phyloP scores from a whole-genome alignment of 2,888 invertebrate species.

The Patella ulyssiponensis region DNA sequence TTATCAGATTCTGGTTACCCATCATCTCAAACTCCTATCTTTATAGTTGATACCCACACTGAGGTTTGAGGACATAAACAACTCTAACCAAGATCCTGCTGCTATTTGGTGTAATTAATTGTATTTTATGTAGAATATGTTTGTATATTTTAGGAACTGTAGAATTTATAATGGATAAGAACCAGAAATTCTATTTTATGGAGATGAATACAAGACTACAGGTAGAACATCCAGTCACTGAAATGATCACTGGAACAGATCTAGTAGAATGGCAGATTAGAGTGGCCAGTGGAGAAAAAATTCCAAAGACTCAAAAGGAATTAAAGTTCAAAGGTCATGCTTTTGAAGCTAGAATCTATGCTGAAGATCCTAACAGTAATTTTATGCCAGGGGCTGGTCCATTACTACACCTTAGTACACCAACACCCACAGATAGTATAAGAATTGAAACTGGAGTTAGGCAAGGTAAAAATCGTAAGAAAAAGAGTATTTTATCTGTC shows the following conservation, averaged over 20 bases:
- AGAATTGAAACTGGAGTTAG: conserved; percentile 88
- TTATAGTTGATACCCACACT: not conserved
- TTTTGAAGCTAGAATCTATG: conserved; percentile 97
- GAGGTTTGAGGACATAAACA: no score
- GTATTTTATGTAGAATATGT: not conserved
- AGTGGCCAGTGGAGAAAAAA: conserved; percentile 87
- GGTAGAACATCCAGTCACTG: conserved; percentile 80
- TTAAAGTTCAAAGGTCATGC: conserved; percentile 87
- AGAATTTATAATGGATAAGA: conserved; percentile 93
- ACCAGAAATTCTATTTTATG: conserved; percentile 97
- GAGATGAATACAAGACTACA: conserved; percentile 96
- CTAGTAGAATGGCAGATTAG: conserved; percentile 95
- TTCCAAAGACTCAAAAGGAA: conserved; percentile 87
- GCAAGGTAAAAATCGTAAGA: conserved; percentile 59
- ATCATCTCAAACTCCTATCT: no score
- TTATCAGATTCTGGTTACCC: no score
- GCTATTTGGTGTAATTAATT: no score
- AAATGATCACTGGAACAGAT: conserved; percentile 97
- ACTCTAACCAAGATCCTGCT: no score
- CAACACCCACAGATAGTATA: conserved; percentile 75
- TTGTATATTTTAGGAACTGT: conserved; percentile 83
- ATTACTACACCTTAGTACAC: conserved; percentile 83
- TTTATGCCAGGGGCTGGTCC: conserved; percentile 96
- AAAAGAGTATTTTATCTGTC: no score
- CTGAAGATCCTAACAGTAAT: conserved; percentile 82